These are phyloP conservation scores for Neodiprion lecontei DNA, from an alignment of 1,140 invertebrate genomes.

Conservation along the genomic window DNA sequence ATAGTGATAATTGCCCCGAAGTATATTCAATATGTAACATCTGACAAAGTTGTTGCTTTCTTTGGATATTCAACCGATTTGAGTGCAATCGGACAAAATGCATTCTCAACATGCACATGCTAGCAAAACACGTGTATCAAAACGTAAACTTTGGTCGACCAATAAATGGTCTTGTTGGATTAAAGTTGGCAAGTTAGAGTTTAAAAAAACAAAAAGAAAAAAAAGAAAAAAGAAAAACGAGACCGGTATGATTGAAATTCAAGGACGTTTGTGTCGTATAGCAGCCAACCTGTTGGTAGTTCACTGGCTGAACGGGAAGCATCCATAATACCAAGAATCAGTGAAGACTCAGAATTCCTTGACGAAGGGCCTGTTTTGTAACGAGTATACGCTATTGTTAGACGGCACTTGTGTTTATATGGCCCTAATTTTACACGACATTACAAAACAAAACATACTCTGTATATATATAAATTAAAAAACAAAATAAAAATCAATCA, in stretches of 20 bases:
- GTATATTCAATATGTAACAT: no score
- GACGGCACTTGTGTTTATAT: conserved; percentile 12
- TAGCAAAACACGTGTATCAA: conserved; percentile 14
- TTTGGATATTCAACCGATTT: no score
- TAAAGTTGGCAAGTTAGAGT: neutral
- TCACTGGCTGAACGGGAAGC: conserved; percentile 66
- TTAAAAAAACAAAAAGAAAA: conserved; percentile 13
- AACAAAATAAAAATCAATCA: conserved; percentile 15
- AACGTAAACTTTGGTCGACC: neutral
- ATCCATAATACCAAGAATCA: conserved; percentile 66
- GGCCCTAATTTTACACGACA: neutral
- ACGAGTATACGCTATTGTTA: conserved; percentile 47
- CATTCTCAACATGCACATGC: neutral
- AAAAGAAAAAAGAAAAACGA: conserved; percentile 19
- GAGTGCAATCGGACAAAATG: neutral
- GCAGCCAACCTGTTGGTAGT: conserved; percentile 60
- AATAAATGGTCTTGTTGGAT: conserved; percentile 21
- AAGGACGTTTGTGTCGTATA: conserved; percentile 37
- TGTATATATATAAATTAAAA: conserved; percentile 15
- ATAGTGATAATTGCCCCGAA: no score
- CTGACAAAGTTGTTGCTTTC: no score
- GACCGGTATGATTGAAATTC: conserved; percentile 24
- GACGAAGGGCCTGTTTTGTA: conserved; percentile 63
- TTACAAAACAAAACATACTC: conserved; percentile 19
- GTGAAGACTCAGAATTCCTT: conserved; percentile 66